A percentile compares a stretch with the other conserved stretches of the same genome.
phyloP scores from a whole-genome alignment of 2,113 vertebrate genomes.

The Hyperopisus bebe region DNA sequence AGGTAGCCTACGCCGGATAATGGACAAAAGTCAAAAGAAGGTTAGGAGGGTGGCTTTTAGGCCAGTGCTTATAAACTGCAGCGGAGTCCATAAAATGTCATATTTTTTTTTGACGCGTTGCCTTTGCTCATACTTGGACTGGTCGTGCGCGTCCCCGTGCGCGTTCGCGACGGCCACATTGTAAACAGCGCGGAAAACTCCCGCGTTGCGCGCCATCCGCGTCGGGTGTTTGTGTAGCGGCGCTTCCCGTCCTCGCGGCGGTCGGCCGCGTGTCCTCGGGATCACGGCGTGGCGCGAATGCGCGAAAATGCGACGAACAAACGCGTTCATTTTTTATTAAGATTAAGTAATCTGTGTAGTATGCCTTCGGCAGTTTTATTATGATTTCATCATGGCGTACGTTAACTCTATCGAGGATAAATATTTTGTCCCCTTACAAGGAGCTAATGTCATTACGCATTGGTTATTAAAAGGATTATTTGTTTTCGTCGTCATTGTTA shows the following conservation, averaged over 20 bases:
- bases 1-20: not conserved
- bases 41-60: not conserved
- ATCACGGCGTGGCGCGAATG: not conserved
- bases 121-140: not conserved
- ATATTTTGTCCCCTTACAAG: not conserved
- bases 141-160: not conserved
- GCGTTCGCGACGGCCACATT: too few species aligned
- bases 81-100: not conserved
- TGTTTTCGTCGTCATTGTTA: not conserved
- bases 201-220: conserved; percentile 38
- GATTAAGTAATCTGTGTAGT: not conserved
- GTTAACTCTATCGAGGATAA: not conserved
- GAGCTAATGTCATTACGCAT: not conserved
- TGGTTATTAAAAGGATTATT: not conserved
- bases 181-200: conserved; percentile 42
- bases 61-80: not conserved
- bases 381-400: not conserved
- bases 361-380: not conserved
- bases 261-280: not conserved
- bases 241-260: not conserved
- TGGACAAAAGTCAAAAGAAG: conserved; percentile 24
- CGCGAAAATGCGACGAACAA: not conserved
- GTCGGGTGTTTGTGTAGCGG: not conserved
- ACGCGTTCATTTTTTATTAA: not conserved
- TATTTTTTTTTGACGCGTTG: conserved; percentile 1